Conservation (phyloP, 2,113 vertebrate genomes). For the Thalassarche chlororhynchos region DNA sequence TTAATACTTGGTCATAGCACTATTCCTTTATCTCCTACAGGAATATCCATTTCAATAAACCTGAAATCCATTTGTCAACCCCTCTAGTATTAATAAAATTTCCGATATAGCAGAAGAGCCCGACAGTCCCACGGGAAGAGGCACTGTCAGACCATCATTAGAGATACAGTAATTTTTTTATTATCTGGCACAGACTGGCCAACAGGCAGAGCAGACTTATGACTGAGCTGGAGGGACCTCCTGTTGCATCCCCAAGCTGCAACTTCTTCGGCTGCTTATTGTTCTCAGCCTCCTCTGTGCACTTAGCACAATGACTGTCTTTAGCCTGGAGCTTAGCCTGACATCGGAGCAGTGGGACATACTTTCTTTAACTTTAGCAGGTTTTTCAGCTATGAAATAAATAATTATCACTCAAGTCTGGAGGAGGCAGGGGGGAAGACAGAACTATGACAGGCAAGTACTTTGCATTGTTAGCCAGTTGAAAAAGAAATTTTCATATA, state of each 20-base stretch:
- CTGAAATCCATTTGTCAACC: not conserved
- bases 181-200: not conserved
- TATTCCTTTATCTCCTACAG: not conserved
- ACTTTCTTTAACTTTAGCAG: slow-evolving; percentile 34
- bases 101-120: not conserved
- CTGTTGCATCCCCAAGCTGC: slow-evolving; percentile 16
- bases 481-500: not conserved
- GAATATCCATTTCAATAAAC: not conserved
- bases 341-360: not conserved
- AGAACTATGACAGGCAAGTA: not conserved
- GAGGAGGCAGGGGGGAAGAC: not conserved
- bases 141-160: not conserved
- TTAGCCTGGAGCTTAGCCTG: slow-evolving; percentile 67
- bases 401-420: slow-evolving; percentile 2
- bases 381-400: slow-evolving; percentile 55
- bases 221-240: not conserved
- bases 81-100: not conserved
- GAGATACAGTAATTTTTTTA: not conserved
- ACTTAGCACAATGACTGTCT: slow-evolving; percentile 43
- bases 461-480: not conserved
- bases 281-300: slow-evolving; percentile 41
- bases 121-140: not conserved
- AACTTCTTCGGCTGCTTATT: slow-evolving; percentile 18
- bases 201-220: not conserved
- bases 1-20: not conserved